Percentiles rank a stretch among this genome's conserved stretches.
These are phyloP conservation scores for Odontesthes bonariensis DNA, from an alignment of 2,113 vertebrate genomes.

Conservation along the genomic window DNA sequence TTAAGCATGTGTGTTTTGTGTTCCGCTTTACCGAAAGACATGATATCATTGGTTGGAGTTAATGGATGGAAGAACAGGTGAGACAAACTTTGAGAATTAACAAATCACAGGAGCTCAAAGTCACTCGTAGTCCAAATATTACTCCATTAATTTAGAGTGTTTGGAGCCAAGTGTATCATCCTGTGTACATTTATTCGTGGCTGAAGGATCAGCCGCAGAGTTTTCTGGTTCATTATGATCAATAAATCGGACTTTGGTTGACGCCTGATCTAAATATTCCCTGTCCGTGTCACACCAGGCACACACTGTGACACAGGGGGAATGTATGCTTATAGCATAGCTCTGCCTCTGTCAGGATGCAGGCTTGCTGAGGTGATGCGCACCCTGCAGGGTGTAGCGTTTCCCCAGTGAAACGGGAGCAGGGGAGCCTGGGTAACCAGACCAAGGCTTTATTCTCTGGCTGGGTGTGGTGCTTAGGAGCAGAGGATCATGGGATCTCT, in stretches of 20 bases:
- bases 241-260: conserved; percentile 22
- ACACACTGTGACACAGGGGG: conserved; percentile 9
- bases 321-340: conserved; percentile 35
- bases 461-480: conserved; percentile 74
- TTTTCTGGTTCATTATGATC: conserved; percentile 26
- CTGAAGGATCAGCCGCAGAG: not conserved
- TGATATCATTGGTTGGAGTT: conserved; percentile 7
- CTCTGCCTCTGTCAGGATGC: conserved; percentile 45
- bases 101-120: not conserved
- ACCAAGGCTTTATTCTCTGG: conserved; percentile 74
- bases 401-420: conserved; percentile 75
- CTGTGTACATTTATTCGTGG: conserved; percentile 9
- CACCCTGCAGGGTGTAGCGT: conserved; percentile 71
- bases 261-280: conserved; percentile 23
- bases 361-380: conserved; percentile 54
- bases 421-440: conserved; percentile 67
- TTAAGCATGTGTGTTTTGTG: conserved; percentile 24
- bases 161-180: conserved; percentile 4
- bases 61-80: conserved; percentile 1
- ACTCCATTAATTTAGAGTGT: conserved; percentile 10
- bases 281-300: not conserved
- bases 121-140: conserved; percentile 16
- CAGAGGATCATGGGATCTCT: conserved; percentile 75
- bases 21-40: conserved; percentile 23
- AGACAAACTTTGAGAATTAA: conserved; percentile 40